Base-by-base conservation (phyloP, 1,140 invertebrate genomes). In the Zaprionus ghesquierei region DNA sequence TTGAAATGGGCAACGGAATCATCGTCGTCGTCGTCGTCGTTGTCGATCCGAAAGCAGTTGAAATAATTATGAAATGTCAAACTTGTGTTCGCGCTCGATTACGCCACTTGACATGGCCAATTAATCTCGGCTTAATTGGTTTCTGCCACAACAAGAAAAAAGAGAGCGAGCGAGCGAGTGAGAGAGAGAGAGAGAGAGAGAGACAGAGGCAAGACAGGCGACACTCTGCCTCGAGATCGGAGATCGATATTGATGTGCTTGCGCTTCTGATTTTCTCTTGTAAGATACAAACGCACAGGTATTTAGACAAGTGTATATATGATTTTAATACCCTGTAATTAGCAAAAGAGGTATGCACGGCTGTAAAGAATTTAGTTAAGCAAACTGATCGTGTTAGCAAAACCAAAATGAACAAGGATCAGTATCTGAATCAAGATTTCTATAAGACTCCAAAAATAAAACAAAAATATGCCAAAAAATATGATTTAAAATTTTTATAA, bases 41-140 rank as follows among this genome's bases (percentile, higher is more conserved):
- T 9, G 72, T 76, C 60, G 49, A 63, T 50, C 50, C 78, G 77
- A 71, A 35, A 35, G 62, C 82, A 81, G 84, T 74, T 89, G 84
- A 80, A 80, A 89, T 89, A 89, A 89, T 89, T 89, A 89, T 89
- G 84, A 89, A 89, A 89, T 89, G 84, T 89, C 84, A 89, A 89
- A 89, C 84, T 87, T 84, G 84, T 89, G 84, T 89, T 89, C 84
- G 84, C 84, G 84, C 84, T 89, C 84, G 84, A 89, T 89, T 89
- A 89, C 84, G 80, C 84, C 84, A 89, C 85, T 89, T 89, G 84
- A 89, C 84, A 89, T 89, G 84, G 84, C 84, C 84, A 89, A 89
- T 89, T 89, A 89, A 89, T 89, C 84, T 89, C 80, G 79, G 79
- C 84, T 89, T 89, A 89, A 89, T 89, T 89, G 84, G 85, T 89